Conservation (phyloP, 2,888 invertebrate genomes). For the Lathronympha strigana region DNA sequence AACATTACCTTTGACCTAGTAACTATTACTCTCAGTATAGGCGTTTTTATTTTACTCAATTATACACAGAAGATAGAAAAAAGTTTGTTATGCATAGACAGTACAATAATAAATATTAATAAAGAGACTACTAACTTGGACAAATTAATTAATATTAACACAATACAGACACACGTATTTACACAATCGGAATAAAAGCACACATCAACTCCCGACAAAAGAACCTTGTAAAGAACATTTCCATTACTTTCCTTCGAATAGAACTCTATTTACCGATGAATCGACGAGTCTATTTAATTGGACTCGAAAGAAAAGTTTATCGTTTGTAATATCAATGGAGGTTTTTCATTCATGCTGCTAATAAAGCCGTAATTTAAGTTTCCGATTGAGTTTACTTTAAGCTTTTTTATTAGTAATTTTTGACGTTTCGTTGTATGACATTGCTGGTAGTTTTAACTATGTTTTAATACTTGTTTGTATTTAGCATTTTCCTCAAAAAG, state of each 20-base stretch:
- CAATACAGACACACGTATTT: slow-evolving; percentile 3
- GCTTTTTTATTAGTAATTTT: background rate
- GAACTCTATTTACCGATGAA: slow-evolving; percentile 40
- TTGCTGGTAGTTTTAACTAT: background rate
- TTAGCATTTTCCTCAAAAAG: background rate
- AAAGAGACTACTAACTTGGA: background rate
- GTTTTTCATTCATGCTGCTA: slow-evolving; percentile 34
- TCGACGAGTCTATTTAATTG: slow-evolving; percentile 38
- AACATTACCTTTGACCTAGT: too few species aligned
- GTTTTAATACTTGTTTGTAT: background rate
- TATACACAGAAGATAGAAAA: too few species aligned
- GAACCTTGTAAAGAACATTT: slow-evolving; percentile 27
- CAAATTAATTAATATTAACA: slow-evolving; percentile 4
- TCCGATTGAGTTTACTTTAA: slow-evolving; percentile 16
- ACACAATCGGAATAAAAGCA: slow-evolving; percentile 30
- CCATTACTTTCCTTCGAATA: slow-evolving; percentile 36
- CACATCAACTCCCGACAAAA: slow-evolving; percentile 29
- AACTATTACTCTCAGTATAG: too few species aligned
- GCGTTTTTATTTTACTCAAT: too few species aligned
- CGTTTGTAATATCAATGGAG: slow-evolving; percentile 32
- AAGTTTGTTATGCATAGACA: too few species aligned
- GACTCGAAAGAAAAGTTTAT: slow-evolving; percentile 37
- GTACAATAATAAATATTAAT: too few species aligned
- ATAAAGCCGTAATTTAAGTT: slow-evolving; percentile 25
- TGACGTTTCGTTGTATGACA: background rate